These are phyloP conservation scores for Platichthys stellatus DNA, from an alignment of 2,113 vertebrate genomes.

Conservation along the genomic window DNA sequence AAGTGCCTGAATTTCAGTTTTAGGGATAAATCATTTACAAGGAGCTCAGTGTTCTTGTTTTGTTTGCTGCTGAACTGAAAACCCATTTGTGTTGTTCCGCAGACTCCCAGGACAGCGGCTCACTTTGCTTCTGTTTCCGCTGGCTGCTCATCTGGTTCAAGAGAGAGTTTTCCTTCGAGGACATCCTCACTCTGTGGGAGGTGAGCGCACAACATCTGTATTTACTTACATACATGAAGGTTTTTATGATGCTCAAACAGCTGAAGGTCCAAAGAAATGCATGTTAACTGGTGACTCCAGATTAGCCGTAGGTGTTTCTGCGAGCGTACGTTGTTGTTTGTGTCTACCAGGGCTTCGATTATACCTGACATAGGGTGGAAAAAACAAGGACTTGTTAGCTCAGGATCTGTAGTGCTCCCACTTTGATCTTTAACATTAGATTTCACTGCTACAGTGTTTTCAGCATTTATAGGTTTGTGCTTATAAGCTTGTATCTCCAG, in stretches of 20 bases:
- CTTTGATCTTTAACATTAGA: too few relatives aligned
- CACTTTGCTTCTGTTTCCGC: conserved; percentile 88
- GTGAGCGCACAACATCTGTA: conserved; percentile 63
- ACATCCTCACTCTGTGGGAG: conserved; percentile 92
- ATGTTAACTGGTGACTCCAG: background rate
- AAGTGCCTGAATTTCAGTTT: background rate
- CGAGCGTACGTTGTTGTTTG: too few relatives aligned
- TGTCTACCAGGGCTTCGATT: background rate
- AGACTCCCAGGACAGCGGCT: conserved; percentile 86
- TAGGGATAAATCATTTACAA: background rate
- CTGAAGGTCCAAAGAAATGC: background rate
- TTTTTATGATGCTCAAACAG: background rate
- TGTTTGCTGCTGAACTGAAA: background rate
- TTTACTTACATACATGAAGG: background rate
- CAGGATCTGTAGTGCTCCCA: too few relatives aligned
- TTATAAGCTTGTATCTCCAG: too few relatives aligned
- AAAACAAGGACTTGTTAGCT: too few relatives aligned
- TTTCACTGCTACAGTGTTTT: too few relatives aligned
- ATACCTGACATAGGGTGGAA: too few relatives aligned
- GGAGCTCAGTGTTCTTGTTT: background rate
- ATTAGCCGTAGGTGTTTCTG: background rate
- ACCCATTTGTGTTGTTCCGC: background rate
- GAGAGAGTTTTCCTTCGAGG: conserved; percentile 91
- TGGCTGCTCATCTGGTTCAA: conserved; percentile 97
- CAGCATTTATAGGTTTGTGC: too few relatives aligned